Percentiles rank a stretch among this genome's conserved stretches.
These are phyloP conservation scores for Lophotriccus pileatus DNA, from an alignment of 2,797 vertebrate genomes.

Conservation along the genomic window DNA sequence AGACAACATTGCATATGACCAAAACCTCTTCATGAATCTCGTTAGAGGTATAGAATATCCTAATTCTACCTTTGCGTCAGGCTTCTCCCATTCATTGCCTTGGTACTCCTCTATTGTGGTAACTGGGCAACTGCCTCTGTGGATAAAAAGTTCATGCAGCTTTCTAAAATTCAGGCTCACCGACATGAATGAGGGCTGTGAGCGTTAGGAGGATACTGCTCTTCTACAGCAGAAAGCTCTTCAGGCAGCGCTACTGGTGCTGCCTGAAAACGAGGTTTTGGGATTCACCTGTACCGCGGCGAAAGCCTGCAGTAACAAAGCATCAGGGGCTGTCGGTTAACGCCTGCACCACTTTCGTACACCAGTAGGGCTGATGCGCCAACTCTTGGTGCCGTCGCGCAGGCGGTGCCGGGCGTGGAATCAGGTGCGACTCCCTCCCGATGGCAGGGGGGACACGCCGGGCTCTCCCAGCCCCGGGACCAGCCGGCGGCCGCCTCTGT, in stretches of 20 bases:
- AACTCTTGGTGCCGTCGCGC: fast-evolving
- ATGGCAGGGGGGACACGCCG: too few species aligned
- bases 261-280: not conserved
- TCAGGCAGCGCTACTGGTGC: fast-evolving
- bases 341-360: too few species aligned
- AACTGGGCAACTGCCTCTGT: not conserved
- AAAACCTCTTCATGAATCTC: not conserved
- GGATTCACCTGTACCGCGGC: fast-evolving
- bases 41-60: not conserved
- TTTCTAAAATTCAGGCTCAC: not conserved
- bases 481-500: not conserved
- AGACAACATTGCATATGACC: fast-evolving
- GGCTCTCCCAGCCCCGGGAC: not conserved
- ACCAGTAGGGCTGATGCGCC: fast-evolving
- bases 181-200: fast-evolving
- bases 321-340: fast-evolving
- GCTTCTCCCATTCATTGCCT: not conserved
- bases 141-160: not conserved
- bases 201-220: not conserved
- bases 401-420: not conserved
- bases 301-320: fast-evolving
- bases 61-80: not conserved
- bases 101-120: not conserved
- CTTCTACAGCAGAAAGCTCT: not conserved
- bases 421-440: not conserved